Evolutionary conservation across 2,888 invertebrate genomes (phyloP), one percentile per base, ranked within the genome.

Genomic region (Plebejus anna): DNA sequence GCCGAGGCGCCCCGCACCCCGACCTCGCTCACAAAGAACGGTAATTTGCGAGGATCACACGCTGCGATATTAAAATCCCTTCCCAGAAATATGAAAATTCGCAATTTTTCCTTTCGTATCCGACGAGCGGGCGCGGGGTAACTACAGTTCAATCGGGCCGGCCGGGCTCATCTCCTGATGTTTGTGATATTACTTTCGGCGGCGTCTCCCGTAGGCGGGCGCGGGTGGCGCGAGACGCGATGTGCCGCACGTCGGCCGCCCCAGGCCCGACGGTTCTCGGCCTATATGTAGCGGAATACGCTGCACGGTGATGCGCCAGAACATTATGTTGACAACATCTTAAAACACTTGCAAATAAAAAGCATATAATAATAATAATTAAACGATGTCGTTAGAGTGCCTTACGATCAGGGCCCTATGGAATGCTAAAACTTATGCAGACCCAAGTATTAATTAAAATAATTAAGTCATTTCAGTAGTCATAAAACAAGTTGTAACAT

Each of bases 21-120:
- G 9, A 13, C 11, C 66, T 32, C 72, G 51, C 11, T 32, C 28
- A 78, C 78, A 78, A 78, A 76, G 77, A 78, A 78, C 57, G 78
- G 78, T 78, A 78, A 78, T 78, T 78, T 78, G 16, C 71, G 77
- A 77, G 80, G 80, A 81, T 82, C 80, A 81, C 81, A 80, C 78
- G 79, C 79, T 77, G 80, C 77, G 80, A 81, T 83, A 83, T 83
- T 85, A 80, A 82, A 83, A 84, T 80, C 78, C 80, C 82, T 83
- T 82, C 81, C 78, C 77, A 76, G 75, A 55, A 75, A 77, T 66
- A 71, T 77, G 79, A 76, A 80, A 80, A 81, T 77, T 80, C 79
- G 76, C 79, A 70, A 78, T 81, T 81, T 80, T 80, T 76, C 77
- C 77, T 75, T 75, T 72, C 75, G 75, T 76, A 78, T 79, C 76